Evolutionary conservation across 2,113 vertebrate species (phyloP).

Genomic region (Trochalopteron elliotii): DNA sequence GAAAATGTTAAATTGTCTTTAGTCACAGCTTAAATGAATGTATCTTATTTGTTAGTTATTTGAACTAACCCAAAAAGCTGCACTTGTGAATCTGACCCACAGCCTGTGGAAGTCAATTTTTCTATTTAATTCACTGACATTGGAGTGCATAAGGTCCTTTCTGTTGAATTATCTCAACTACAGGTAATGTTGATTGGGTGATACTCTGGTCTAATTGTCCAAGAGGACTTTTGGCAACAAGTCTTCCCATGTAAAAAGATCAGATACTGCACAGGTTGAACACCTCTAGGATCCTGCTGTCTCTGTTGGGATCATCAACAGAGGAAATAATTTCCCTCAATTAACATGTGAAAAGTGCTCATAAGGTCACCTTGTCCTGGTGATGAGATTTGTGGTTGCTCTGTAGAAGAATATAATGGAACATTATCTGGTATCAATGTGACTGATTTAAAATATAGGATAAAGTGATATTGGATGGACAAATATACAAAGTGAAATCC

Average conservation of each 20-base stretch:
- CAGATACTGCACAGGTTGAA: neutral
- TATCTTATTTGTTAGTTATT: neutral
- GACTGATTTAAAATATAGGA: neutral
- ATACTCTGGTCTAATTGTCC: neutral
- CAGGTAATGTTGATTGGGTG: neutral
- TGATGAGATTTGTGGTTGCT: neutral
- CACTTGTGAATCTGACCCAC: neutral
- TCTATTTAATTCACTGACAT: neutral
- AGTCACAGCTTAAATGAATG: neutral
- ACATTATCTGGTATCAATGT: neutral
- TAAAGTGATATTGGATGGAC: neutral
- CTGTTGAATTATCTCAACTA: neutral
- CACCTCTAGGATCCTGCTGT: neutral
- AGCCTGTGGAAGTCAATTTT: neutral
- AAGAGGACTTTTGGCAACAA: neutral
- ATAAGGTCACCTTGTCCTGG: neutral
- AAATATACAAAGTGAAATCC: neutral
- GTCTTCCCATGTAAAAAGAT: neutral
- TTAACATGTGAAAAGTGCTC: neutral
- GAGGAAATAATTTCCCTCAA: constrained; percentile 11
- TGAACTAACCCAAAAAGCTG: constrained; percentile 1
- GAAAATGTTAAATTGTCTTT: neutral
- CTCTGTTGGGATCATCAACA: neutral
- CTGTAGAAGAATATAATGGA: constrained; percentile 13
- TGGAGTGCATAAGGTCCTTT: neutral